Conservation (phyloP, 2,888 invertebrate genomes). For the Mactromeris polynyma region DNA sequence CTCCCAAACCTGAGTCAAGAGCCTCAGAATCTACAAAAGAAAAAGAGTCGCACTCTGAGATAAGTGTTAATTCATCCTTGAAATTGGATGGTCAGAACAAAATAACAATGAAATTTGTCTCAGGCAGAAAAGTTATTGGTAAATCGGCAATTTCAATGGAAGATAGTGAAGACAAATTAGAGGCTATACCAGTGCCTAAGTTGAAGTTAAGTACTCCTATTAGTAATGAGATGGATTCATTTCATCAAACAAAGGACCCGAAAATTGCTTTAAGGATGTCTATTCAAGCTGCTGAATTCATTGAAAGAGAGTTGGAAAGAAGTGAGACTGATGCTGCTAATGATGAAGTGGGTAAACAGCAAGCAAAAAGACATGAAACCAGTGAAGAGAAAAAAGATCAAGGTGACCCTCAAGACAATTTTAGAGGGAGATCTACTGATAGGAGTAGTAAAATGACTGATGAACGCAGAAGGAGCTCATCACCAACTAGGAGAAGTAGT, state of each 20-base stretch:
- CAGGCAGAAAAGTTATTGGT: conserved; percentile 60
- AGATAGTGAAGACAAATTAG: conserved; percentile 54
- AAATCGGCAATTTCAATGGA: conserved; percentile 60
- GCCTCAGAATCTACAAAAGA: background rate
- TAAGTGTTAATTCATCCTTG: background rate
- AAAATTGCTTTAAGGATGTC: conserved; percentile 30
- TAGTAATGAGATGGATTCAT: background rate
- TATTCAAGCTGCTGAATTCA: conserved; percentile 31
- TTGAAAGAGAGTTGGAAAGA: conserved; percentile 24
- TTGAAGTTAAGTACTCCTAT: conserved; percentile 36
- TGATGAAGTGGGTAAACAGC: background rate
- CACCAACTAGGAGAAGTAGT: conserved; percentile 18
- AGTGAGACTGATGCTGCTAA: background rate
- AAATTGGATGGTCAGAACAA: conserved; percentile 31
- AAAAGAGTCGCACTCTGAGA: background rate
- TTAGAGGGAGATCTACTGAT: conserved; percentile 14
- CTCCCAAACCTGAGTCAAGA: conserved; percentile 38
- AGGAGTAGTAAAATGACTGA: conserved; percentile 8
- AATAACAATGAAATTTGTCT: conserved; percentile 57
- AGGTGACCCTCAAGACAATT: conserved; percentile 8
- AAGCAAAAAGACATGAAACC: background rate
- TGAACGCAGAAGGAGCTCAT: background rate
- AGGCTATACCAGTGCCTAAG: conserved; percentile 30
- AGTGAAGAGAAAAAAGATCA: conserved; percentile 25
- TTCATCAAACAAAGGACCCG: background rate